These are phyloP conservation scores for Aphyosemion australe DNA, from an alignment of 2,113 vertebrate genomes.

Conservation along the genomic window DNA sequence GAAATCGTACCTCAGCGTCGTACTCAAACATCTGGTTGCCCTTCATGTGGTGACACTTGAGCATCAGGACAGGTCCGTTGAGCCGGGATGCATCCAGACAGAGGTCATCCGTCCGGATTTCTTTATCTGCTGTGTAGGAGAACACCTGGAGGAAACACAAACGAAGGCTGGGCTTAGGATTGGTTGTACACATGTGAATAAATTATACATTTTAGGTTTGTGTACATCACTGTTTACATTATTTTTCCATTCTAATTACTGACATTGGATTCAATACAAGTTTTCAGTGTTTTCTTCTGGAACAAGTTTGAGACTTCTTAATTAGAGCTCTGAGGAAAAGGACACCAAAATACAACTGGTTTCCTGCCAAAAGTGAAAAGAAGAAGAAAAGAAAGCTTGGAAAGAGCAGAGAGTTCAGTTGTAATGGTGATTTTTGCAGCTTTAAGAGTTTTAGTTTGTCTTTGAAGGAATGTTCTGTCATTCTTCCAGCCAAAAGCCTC, in stretches of 20 bases:
- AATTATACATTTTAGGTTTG: neutral
- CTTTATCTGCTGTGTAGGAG: constrained; percentile 96
- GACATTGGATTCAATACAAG: neutral
- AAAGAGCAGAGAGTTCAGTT: too few species aligned
- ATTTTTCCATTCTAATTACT: neutral
- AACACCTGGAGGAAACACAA: constrained; percentile 84
- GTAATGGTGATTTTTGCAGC: too few species aligned
- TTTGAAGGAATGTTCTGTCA: too few species aligned
- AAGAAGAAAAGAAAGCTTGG: too few species aligned
- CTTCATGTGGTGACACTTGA: constrained; percentile 98
- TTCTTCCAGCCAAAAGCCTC: too few species aligned
- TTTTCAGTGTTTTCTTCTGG: neutral
- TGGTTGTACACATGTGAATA: too few species aligned
- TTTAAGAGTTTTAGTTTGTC: too few species aligned
- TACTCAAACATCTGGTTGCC: constrained; percentile 99
- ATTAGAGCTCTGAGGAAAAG: neutral
- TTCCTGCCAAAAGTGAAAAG: too few species aligned
- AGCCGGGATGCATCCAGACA: constrained; percentile 96
- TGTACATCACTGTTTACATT: neutral
- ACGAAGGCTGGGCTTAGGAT: neutral
- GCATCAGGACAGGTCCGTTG: constrained; percentile 93
- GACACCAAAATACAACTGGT: neutral
- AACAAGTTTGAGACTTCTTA: neutral
- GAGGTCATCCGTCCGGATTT: constrained; percentile 96
- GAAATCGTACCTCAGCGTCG: constrained; percentile 89